A percentile compares a stretch with the other conserved stretches of the same genome.
phyloP scores from a whole-genome alignment of 2,888 invertebrate species.

The Protodeltote pygarga region DNA sequence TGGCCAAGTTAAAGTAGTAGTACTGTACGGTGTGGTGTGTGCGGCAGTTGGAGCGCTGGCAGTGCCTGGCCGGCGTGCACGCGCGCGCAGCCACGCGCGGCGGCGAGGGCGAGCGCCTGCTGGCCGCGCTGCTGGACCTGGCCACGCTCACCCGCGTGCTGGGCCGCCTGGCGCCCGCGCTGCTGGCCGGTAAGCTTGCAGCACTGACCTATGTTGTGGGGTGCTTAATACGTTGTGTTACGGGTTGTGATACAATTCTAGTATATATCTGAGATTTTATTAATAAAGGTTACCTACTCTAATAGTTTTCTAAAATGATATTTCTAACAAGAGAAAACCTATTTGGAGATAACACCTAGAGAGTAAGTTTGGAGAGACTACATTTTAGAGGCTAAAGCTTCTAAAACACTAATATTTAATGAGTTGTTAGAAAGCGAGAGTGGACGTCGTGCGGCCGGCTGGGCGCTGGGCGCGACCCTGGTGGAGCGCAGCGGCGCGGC shows the following conservation, averaged over 20 bases:
- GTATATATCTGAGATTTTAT: too few relatives aligned
- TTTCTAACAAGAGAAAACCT: too few relatives aligned
- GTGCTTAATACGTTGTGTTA: too few relatives aligned
- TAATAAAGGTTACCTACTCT: too few relatives aligned
- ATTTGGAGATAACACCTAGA: too few relatives aligned
- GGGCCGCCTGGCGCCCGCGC: conserved; percentile 78
- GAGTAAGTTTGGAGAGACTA: too few relatives aligned
- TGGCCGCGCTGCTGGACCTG: conserved; percentile 81
- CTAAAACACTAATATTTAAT: too few relatives aligned
- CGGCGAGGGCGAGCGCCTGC: conserved; percentile 70
- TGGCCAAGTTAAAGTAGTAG: too few relatives aligned
- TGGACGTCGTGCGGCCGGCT: conserved; percentile 44
- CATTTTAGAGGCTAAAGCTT: too few relatives aligned
- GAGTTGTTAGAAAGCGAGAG: conserved; percentile 44
- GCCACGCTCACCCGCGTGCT: conserved; percentile 80
- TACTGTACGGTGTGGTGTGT: too few relatives aligned
- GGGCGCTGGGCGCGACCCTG: conserved; percentile 61
- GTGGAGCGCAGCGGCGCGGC: conserved; percentile 74
- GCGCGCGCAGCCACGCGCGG: conserved; percentile 70
- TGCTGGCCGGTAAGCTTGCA: conserved; percentile 64
- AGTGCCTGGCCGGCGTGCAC: conserved; percentile 79
- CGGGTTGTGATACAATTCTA: too few relatives aligned
- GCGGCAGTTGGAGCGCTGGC: conserved; percentile 81
- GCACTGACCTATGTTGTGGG: too few relatives aligned
- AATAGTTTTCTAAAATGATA: not conserved